phyloP scores from a whole-genome alignment of 2,113 vertebrate species.

The Thalassarche chlororhynchos region DNA sequence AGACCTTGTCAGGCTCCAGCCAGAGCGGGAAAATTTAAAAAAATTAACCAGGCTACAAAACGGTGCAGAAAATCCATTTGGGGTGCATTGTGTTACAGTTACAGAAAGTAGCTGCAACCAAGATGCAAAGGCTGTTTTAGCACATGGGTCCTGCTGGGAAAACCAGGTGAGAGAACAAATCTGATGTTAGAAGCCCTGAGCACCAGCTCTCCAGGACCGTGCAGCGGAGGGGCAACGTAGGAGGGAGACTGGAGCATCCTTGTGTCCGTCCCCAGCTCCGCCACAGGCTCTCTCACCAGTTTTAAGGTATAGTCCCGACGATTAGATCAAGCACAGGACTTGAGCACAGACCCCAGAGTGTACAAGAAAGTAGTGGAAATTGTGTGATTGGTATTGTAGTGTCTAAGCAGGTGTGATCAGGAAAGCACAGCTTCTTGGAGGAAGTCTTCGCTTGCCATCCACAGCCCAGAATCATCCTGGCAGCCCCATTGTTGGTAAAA shows the following conservation, averaged over 20 bases:
- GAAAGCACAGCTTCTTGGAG: neutral
- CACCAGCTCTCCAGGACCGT: neutral
- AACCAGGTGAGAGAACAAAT: neutral
- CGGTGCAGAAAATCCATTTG: neutral
- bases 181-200: neutral
- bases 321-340: neutral
- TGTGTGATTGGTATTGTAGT: too few relatives aligned
- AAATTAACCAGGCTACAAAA: neutral
- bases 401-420: neutral
- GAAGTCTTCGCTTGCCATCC: accelerated
- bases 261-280: accelerated
- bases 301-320: neutral
- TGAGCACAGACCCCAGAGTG: neutral
- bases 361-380: neutral
- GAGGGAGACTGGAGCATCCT: accelerated
- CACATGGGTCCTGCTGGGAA: neutral
- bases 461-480: neutral
- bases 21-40: neutral
- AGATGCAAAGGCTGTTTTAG: neutral
- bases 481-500: neutral
- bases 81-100: neutral
- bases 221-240: neutral
- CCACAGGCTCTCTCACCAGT: neutral
- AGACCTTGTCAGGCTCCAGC: neutral
- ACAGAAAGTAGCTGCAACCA: neutral